Percentiles rank a stretch among this genome's conserved stretches.
Evolutionary conservation across 2,797 vertebrate genomes (phyloP).

Genomic region (Epinephelus awoara): DNA sequence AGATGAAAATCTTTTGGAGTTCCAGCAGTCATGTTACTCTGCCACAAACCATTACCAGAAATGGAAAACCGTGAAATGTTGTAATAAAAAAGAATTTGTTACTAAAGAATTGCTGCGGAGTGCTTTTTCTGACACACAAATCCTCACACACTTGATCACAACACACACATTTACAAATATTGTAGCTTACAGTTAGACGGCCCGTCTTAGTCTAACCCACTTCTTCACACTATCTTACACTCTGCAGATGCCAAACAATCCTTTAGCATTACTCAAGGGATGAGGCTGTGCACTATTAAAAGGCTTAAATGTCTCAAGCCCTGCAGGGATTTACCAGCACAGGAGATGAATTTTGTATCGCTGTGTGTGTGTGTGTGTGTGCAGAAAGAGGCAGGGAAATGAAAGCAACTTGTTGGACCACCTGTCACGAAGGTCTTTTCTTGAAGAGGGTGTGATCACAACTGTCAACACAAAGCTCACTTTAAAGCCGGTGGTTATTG

Average conservation of each 20-base stretch:
- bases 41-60: slow-evolving; percentile 85
- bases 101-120: slow-evolving; percentile 69
- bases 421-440: background rate
- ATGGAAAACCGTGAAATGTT: slow-evolving; percentile 87
- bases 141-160: background rate
- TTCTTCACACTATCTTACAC: slow-evolving; percentile 3
- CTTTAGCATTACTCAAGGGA: slow-evolving; percentile 39
- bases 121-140: slow-evolving; percentile 42
- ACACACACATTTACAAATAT: too few species aligned
- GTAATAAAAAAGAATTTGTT: slow-evolving; percentile 89
- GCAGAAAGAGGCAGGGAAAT: background rate
- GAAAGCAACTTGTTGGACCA: slow-evolving; percentile 26
- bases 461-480: slow-evolving; percentile 3
- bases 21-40: slow-evolving; percentile 82
- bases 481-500: slow-evolving; percentile 14
- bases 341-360: slow-evolving; percentile 20
- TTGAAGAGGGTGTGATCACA: background rate
- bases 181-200: background rate
- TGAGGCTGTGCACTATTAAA: slow-evolving; percentile 46
- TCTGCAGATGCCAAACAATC: slow-evolving; percentile 26
- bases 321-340: slow-evolving; percentile 40
- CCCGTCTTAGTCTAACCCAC: slow-evolving; percentile 12
- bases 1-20: slow-evolving; percentile 72
- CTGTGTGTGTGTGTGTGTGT: background rate
- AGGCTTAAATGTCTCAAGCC: slow-evolving; percentile 35